phyloP scores from a whole-genome alignment of 2,797 vertebrate genomes.

The Esox lucius region DNA sequence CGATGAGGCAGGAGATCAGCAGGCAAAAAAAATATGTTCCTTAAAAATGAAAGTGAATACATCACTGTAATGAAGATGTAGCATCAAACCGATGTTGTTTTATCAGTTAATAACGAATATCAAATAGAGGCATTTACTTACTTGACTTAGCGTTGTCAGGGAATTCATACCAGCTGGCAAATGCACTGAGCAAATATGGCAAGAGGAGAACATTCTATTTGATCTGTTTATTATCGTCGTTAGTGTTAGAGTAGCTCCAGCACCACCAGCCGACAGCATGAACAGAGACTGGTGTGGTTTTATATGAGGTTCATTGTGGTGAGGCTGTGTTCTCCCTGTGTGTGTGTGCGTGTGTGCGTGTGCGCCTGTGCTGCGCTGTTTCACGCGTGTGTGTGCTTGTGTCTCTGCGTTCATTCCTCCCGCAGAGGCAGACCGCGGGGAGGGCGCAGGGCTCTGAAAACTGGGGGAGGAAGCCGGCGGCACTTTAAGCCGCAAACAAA shows the following conservation, averaged over 20 bases:
- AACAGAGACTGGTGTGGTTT: not conserved
- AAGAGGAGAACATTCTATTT: not conserved
- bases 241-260: not conserved
- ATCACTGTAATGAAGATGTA: no score
- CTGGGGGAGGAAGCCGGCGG: not conserved
- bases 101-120: not conserved
- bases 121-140: not conserved
- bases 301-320: not conserved
- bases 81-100: not conserved
- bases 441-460: not conserved
- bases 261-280: not conserved
- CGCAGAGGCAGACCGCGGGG: not conserved
- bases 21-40: no score
- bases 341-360: not conserved
- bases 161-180: not conserved
- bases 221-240: not conserved
- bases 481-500: conserved; percentile 5
- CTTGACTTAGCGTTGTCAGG: not conserved
- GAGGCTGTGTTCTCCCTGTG: not conserved
- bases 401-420: not conserved
- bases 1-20: no score
- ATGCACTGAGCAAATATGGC: not conserved
- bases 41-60: no score
- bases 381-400: not conserved
- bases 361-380: not conserved